Percentiles rank a stretch among this genome's conserved stretches.
phyloP scores from a whole-genome alignment of 2,888 invertebrate species.

The Drosophila lutescens region DNA sequence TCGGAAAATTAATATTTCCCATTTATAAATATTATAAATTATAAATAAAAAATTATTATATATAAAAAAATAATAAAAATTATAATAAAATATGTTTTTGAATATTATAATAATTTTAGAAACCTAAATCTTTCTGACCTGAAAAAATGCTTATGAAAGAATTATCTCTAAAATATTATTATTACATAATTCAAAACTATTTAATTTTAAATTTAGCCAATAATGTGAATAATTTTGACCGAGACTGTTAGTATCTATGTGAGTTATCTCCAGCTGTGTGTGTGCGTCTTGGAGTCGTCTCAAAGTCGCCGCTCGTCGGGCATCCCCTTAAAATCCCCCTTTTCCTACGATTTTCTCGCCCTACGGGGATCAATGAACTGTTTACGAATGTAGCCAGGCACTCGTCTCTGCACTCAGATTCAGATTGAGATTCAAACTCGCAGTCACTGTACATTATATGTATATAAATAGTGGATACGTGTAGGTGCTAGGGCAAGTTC shows the following conservation, averaged over 20 bases:
- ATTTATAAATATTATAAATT: too few species aligned
- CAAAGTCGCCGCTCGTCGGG: slow-evolving; percentile 43
- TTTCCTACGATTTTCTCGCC: slow-evolving; percentile 45
- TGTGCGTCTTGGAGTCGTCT: slow-evolving; percentile 53
- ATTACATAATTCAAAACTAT: too few species aligned
- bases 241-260: slow-evolving; percentile 25
- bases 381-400: slow-evolving; percentile 67
- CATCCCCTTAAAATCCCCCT: slow-evolving; percentile 9
- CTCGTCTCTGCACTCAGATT: slow-evolving; percentile 40
- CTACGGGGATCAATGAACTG: slow-evolving; percentile 74
- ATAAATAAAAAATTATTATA: too few species aligned
- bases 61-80: too few species aligned
- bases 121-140: too few species aligned
- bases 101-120: too few species aligned
- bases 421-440: slow-evolving; percentile 18
- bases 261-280: slow-evolving; percentile 22
- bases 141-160: too few species aligned
- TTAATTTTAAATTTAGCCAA: not conserved
- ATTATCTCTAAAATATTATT: too few species aligned
- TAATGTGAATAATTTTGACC: not conserved
- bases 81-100: too few species aligned
- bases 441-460: slow-evolving; percentile 5
- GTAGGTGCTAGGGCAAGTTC: slow-evolving; percentile 35
- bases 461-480: slow-evolving; percentile 31
- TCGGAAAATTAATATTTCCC: too few species aligned